Percentiles rank a stretch among this genome's conserved stretches.
phyloP scores from a whole-genome alignment of 2,888 invertebrate species.

The Nipponacmea schrenckii region DNA sequence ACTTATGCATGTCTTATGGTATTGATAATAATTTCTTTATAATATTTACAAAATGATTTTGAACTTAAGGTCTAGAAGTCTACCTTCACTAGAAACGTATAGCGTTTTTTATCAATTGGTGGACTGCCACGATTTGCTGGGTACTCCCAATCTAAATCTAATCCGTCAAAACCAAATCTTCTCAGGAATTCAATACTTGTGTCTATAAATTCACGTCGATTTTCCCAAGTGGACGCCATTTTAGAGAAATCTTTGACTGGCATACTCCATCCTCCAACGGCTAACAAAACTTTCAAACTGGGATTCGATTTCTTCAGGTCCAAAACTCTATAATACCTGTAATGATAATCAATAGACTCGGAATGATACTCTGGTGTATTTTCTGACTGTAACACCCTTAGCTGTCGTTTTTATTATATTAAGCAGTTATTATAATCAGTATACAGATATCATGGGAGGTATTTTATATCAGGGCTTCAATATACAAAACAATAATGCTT shows the following conservation, averaged over 20 bases:
- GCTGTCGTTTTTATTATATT: no score
- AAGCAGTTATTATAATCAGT: no score
- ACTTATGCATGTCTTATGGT: no score
- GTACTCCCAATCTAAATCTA: slow-evolving; percentile 6
- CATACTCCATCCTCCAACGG: background rate
- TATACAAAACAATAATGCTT: no score
- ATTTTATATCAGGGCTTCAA: no score
- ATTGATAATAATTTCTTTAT: no score
- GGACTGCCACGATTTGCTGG: background rate
- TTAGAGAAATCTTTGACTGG: background rate
- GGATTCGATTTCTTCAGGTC: background rate
- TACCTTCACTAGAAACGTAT: background rate
- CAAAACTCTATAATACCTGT: background rate
- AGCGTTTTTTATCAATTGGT: background rate
- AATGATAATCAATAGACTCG: background rate
- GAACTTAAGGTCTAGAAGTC: no score
- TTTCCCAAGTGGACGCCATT: background rate
- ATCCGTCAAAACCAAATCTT: slow-evolving; percentile 3
- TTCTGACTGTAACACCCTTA: no score
- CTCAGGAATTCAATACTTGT: background rate
- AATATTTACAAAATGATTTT: no score
- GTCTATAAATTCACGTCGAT: background rate
- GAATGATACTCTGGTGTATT: no score
- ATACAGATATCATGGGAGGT: no score
- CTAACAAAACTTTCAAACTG: background rate